phyloP scores from a whole-genome alignment of 2,888 invertebrate genomes.

The Xanthorhoe designata region DNA sequence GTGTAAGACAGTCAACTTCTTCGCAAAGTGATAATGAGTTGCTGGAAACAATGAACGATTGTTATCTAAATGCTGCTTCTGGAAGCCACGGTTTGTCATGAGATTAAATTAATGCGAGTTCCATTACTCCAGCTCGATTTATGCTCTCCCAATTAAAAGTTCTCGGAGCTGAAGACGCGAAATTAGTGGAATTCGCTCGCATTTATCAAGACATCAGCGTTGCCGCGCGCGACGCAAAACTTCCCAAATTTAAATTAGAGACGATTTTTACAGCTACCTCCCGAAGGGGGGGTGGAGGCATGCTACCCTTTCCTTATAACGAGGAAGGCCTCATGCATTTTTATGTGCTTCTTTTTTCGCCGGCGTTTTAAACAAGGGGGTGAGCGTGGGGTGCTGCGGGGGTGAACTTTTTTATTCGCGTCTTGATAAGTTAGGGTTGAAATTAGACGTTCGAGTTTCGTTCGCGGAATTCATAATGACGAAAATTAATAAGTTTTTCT shows the following conservation, averaged over 20 bases:
- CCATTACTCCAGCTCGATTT: constrained; percentile 78
- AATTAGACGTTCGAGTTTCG: constrained; percentile 86
- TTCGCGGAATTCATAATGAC: constrained; percentile 86
- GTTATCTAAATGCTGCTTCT: constrained; percentile 74
- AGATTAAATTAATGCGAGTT: constrained; percentile 76
- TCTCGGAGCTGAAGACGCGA: constrained; percentile 77
- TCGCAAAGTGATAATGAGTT: constrained; percentile 29
- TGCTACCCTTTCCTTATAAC: constrained; percentile 86
- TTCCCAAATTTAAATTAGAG: constrained; percentile 86
- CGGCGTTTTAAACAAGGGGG: constrained; percentile 86
- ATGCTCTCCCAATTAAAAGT: constrained; percentile 84
- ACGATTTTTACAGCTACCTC: constrained; percentile 86
- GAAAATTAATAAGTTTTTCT: constrained; percentile 85
- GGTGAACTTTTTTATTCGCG: constrained; percentile 86
- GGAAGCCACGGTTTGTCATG: constrained; percentile 73
- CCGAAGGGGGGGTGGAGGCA: constrained; percentile 69
- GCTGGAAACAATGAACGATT: constrained; percentile 78
- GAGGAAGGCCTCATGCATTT: constrained; percentile 87
- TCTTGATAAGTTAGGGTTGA: constrained; percentile 87
- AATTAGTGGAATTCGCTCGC: constrained; percentile 83
- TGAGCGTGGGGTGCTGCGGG: constrained; percentile 79
- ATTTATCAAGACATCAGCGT: constrained; percentile 86
- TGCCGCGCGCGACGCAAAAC: constrained; percentile 81
- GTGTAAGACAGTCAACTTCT: constrained; percentile 14
- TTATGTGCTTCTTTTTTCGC: constrained; percentile 87